Evolutionary conservation across 2,888 invertebrate species (phyloP).

Genomic region (Dolichomitus sp.): DNA sequence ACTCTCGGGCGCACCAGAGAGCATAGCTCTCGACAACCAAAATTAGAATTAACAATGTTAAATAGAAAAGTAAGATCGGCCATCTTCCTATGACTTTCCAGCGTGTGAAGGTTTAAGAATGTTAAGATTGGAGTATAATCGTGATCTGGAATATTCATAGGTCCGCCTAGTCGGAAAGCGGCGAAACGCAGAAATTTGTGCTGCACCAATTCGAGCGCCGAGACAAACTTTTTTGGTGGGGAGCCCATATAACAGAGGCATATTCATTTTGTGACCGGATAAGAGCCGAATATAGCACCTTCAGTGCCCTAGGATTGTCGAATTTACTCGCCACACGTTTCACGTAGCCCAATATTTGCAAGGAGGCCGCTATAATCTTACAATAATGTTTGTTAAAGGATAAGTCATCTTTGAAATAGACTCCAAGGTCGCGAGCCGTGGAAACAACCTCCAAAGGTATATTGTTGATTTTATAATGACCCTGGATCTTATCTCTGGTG

Average conservation of each 20-base stretch:
- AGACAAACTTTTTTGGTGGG: not conserved
- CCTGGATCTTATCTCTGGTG: too few relatives aligned
- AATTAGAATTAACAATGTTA: too few relatives aligned
- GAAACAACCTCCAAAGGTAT: not conserved
- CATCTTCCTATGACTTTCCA: too few relatives aligned
- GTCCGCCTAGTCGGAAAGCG: not conserved
- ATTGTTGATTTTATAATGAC: not conserved
- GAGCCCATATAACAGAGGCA: conserved; percentile 3
- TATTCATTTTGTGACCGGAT: not conserved
- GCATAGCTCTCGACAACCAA: too few relatives aligned
- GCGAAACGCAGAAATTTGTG: conserved; percentile 2
- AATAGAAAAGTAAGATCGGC: too few relatives aligned
- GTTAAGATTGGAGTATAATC: too few relatives aligned
- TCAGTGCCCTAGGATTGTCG: not conserved
- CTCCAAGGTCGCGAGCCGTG: conserved; percentile 2
- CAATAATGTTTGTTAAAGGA: conserved; percentile 5
- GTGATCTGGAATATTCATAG: not conserved
- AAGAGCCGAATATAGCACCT: not conserved
- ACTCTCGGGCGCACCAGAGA: too few relatives aligned
- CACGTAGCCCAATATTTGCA: conserved; percentile 14
- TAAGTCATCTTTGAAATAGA: not conserved
- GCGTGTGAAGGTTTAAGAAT: too few relatives aligned
- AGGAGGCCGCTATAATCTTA: not conserved
- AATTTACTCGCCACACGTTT: conserved; percentile 11
- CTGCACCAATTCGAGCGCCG: not conserved